Base-by-base conservation (phyloP, 2,113 vertebrate genomes). In the Uropsilus gracilis region DNA sequence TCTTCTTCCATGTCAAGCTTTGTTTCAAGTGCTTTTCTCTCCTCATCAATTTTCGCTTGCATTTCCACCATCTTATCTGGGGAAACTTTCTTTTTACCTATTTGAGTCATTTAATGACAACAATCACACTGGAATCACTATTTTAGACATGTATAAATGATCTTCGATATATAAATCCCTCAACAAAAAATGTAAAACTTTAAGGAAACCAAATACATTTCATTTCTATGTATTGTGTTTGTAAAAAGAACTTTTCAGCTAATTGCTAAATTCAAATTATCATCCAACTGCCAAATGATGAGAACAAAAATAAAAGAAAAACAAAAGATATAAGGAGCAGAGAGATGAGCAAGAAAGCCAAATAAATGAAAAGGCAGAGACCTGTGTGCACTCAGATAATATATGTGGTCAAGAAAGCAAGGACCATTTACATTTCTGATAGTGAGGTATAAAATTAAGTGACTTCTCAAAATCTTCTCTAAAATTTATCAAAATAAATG, bases 1-100 rank as follows among this genome's bases (percentile, higher is more conserved):
- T 99, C 99, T 95, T 99, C 99, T 96, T 99, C 99, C 99, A 99
- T 99, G 97, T 99, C 99, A 83, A 99, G 98, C 94, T 99, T 99
- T 85, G 99, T 99, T 98, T 99, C 99, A 97, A 99, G 98, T 26
- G 99, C 99, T 97, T 99, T 99, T 96, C 99, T 98, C 97, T 99
- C 99, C 92, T 99, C 99, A 90, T 99, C 99, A 91, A 99, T 99
- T 97, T 99, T 99, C 8, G 99, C 99, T 98, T 99, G 99, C 99
- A 99, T 99, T 98, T 99, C 99, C 90, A 99, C 98, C 99, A 99
- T 99, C 97, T 99, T 99, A 98, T 99, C 99, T 55, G 99, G 98
- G 20, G 99, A 99, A 92, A 99, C 99, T 97, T 99, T 99, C 99
- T 99, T 99, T 97, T 98, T 99, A 96, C 99, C 99, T 99, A 96